Evolutionary conservation across 2,888 invertebrate genomes (phyloP).

Genomic region (Chirona hameri): DNA sequence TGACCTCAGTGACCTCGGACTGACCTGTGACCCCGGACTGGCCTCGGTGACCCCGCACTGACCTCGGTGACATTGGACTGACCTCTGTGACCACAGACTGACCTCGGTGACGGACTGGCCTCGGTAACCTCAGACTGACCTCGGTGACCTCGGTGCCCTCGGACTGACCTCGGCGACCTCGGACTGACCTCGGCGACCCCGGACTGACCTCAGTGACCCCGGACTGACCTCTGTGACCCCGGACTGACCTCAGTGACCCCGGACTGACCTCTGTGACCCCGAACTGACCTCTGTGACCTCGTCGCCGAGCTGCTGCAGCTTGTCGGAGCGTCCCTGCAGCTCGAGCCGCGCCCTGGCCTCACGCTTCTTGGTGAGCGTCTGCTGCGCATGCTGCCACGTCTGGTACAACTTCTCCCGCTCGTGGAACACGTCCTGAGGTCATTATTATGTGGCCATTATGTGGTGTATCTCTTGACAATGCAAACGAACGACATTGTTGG

Average conservation of each 20-base stretch:
- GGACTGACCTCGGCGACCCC: no score
- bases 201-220: not conserved
- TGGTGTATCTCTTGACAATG: no score
- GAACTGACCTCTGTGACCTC: slow-evolving; percentile 82
- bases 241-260: not conserved
- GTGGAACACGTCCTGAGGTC: slow-evolving; percentile 62
- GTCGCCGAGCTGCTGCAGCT: slow-evolving; percentile 68
- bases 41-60: not conserved
- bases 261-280: not conserved
- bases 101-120: no score
- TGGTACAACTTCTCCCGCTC: slow-evolving; percentile 82
- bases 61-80: no score
- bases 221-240: not conserved
- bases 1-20: no score
- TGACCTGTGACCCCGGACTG: not conserved
- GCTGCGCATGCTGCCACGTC: slow-evolving; percentile 95
- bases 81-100: no score
- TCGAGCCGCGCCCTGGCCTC: slow-evolving; percentile 67
- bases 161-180: no score
- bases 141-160: no score
- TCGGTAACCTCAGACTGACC: no score
- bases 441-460: no score
- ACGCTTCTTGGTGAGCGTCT: slow-evolving; percentile 86
- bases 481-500: no score
- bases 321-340: slow-evolving; percentile 39